Evolutionary conservation across 1,140 invertebrate genomes (phyloP).

Genomic region (Mizuhopecten yessoensis): DNA sequence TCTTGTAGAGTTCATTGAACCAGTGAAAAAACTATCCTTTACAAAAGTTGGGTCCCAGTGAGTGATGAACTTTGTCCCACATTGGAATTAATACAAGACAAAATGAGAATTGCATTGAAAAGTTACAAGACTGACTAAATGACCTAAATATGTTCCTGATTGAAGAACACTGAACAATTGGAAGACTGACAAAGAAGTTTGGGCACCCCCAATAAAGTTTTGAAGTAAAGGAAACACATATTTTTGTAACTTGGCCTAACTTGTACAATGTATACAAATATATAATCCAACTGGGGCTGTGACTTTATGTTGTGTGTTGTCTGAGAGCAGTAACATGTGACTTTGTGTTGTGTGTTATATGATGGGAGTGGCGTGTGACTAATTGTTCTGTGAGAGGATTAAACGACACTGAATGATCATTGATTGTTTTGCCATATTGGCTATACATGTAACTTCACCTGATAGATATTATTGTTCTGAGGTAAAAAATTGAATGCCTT

Average conservation of each 20-base stretch:
- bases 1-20: background rate
- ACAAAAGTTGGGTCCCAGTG: background rate
- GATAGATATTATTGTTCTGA: background rate
- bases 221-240: background rate
- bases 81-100: background rate
- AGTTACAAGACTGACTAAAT: too few relatives aligned
- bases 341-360: too few relatives aligned
- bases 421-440: constrained; percentile 16
- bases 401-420: background rate
- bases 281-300: constrained; percentile 14
- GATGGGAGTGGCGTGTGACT: too few relatives aligned
- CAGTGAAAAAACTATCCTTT: background rate
- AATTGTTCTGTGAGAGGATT: too few relatives aligned
- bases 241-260: constrained; percentile 33
- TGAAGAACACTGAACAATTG: too few relatives aligned
- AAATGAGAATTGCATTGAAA: too few relatives aligned
- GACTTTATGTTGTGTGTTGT: background rate
- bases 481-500: background rate
- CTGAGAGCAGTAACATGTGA: too few relatives aligned
- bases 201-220: background rate
- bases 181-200: background rate
- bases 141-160: too few relatives aligned
- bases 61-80: too few relatives aligned
- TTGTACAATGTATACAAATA: background rate
- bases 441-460: background rate